Evolutionary conservation across 2,113 vertebrate genomes (phyloP), one percentile per base, ranked within the genome.

Genomic region (Sinocyclocheilus anophthalmus): DNA sequence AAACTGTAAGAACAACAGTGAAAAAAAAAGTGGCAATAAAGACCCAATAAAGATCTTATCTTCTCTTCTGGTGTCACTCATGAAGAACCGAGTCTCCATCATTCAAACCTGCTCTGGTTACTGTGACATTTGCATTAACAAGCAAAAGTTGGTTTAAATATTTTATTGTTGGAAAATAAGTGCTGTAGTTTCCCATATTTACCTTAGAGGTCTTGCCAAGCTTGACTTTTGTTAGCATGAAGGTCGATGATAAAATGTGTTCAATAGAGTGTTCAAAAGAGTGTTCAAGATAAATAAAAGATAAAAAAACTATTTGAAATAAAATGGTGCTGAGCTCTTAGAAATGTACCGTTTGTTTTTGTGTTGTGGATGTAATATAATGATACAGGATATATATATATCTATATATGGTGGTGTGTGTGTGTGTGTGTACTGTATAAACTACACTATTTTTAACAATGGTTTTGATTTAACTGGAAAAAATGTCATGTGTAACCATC

Each of bases 21-120:
- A 63, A 92, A 72, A 73, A 86, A 75, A 53, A 55, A 76, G 59
- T 81, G 85, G 30, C 77, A 63, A 92, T 90, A 88, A 88, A 87
- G 76, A 77, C 24, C 76, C 78, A 57, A 63, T 63, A 63, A 80
- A 77, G 76, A 77, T 77, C 76, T 55, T 77, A 42, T 79, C 33
- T 22, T 39, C 30, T 42, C 57, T 63, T 80, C 33, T 80, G 57
- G 57, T 24, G 78, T 39, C 55, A 65, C 57, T 63, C 20, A 1
- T 8, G 20, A 80, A 39, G 16, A 42, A 63, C 75, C 0, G n/a
- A 76, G 39, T 26, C 73, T 20, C 48, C 3, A 55, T 77, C 76
- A 20, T 77, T 77, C 26, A 33, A 50, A 55, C 26, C 13, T 77
- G 55, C 26, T 76, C 11, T 50, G 18, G 8, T 72, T 22, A 12